Evolutionary conservation across 2,113 vertebrate species (phyloP).

Genomic region (Hirundichthys speculiger): DNA sequence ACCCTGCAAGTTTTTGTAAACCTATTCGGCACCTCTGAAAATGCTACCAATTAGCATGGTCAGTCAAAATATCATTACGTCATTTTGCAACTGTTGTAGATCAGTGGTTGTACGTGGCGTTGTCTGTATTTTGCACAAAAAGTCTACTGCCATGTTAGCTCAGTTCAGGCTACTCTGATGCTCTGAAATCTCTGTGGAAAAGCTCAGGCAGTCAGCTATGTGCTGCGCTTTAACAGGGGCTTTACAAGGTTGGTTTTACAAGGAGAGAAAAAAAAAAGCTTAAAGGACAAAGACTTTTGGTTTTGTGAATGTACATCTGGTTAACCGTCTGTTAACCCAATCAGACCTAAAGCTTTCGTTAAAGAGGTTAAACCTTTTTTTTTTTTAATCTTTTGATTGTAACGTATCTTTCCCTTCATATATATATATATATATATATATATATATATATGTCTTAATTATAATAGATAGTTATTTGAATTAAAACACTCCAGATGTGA

Average conservation of each 20-base stretch:
- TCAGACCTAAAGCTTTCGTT: too few species aligned
- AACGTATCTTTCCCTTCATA: too few species aligned
- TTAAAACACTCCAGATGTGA: too few species aligned
- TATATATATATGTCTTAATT: too few species aligned
- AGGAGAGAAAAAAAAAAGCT: conserved; percentile 1
- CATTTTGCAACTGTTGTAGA: not conserved
- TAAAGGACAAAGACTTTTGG: not conserved
- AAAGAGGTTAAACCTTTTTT: too few species aligned
- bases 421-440: too few species aligned
- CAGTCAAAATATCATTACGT: not conserved
- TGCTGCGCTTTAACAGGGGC: not conserved
- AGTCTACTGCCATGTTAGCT: not conserved
- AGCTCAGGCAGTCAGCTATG: not conserved
- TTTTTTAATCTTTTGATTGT: too few species aligned
- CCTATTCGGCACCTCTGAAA: too few species aligned
- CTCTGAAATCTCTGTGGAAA: not conserved
- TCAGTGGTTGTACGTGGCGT: not conserved
- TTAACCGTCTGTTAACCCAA: too few species aligned
- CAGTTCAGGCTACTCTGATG: not conserved
- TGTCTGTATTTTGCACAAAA: not conserved
- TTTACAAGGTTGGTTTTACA: conserved; percentile 22
- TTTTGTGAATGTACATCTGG: not conserved
- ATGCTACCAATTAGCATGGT: not conserved
- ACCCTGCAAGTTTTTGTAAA: too few species aligned
- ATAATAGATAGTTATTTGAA: too few species aligned